A percentile compares a stretch with the other conserved stretches of the same genome.
phyloP scores from a whole-genome alignment of 1,140 invertebrate genomes.

The Nebria ingens region DNA sequence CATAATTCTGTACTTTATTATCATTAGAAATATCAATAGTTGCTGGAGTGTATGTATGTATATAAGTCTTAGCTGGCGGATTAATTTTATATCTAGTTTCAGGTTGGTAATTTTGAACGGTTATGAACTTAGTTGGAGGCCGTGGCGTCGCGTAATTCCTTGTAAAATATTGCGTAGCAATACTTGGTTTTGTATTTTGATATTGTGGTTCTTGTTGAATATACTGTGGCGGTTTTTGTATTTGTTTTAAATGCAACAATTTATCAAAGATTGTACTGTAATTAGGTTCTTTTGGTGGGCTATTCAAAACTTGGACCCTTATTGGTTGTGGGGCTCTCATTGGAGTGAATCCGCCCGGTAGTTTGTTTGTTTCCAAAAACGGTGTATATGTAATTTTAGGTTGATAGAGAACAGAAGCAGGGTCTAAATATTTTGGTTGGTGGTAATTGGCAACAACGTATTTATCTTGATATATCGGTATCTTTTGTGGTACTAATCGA shows the following conservation, averaged over 20 bases:
- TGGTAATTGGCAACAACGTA: conserved; percentile 3
- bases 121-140: conserved; percentile 1
- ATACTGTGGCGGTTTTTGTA: conserved; percentile 16
- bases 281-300: conserved; percentile 17
- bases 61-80: conserved; percentile 25
- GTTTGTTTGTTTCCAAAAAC: conserved; percentile 29
- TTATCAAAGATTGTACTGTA: conserved; percentile 30
- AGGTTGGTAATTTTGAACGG: not conserved
- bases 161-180: not conserved
- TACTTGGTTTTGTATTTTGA: not conserved
- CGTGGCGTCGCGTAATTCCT: not conserved
- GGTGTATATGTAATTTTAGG: conserved; percentile 23
- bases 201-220: not conserved
- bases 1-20: not conserved
- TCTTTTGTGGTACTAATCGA: not conserved
- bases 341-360: conserved; percentile 30
- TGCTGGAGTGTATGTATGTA: conserved; percentile 29
- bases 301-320: not conserved
- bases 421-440: not conserved
- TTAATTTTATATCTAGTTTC: conserved; percentile 12
- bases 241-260: conserved; percentile 28
- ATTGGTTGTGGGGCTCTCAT: conserved; percentile 15
- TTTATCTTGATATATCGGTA: conserved; percentile 6
- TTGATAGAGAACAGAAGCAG: conserved; percentile 16
- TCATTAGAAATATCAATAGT: conserved; percentile 25